Percentiles rank a stretch among this genome's conserved stretches.
Conservation (phyloP, 2,113 vertebrate genomes). For the Xiphorhynchus elegans region DNA sequence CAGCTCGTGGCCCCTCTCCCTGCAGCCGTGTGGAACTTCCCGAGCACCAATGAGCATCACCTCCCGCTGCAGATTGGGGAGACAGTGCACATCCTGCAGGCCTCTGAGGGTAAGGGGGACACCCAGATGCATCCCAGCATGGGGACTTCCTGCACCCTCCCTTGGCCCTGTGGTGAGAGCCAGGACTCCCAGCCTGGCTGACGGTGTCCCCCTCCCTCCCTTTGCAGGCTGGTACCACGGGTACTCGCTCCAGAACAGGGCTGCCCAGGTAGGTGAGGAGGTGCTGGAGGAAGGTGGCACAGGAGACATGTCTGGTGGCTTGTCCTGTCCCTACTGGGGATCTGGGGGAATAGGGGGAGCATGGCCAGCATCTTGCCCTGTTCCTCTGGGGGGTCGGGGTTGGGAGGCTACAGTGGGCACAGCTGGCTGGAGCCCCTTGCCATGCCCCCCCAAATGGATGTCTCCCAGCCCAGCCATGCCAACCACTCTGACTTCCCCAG, state of each 20-base stretch:
- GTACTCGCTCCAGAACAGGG: slow-evolving; percentile 54
- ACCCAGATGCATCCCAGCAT: fast-evolving
- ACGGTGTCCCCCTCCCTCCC: fast-evolving
- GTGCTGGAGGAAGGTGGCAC: not conserved
- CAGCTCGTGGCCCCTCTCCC: not conserved
- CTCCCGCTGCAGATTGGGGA: slow-evolving; percentile 62
- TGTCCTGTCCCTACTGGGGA: too few relatives aligned
- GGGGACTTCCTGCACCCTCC: not conserved
- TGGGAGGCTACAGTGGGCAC: fast-evolving
- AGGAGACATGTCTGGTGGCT: not conserved
- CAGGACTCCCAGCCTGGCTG: not conserved
- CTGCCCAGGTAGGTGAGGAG: slow-evolving; percentile 34
- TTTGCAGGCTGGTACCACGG: slow-evolving; percentile 61
- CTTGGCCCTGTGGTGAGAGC: not conserved
- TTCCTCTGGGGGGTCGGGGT: too few relatives aligned
- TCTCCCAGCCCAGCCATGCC: not conserved
- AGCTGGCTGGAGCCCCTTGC: not conserved
- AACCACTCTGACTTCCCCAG: not conserved
- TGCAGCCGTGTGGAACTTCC: slow-evolving; percentile 60
- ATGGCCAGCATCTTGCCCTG: fast-evolving
- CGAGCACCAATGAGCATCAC: slow-evolving; percentile 36
- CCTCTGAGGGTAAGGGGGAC: slow-evolving; percentile 20
- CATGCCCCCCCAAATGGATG: fast-evolving
- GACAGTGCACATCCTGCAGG: slow-evolving; percentile 54
- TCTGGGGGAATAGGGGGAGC: fast-evolving